These are phyloP conservation scores for Apodemus agrarius DNA, from an alignment of 2,797 vertebrate genomes.

Conservation along the genomic window DNA sequence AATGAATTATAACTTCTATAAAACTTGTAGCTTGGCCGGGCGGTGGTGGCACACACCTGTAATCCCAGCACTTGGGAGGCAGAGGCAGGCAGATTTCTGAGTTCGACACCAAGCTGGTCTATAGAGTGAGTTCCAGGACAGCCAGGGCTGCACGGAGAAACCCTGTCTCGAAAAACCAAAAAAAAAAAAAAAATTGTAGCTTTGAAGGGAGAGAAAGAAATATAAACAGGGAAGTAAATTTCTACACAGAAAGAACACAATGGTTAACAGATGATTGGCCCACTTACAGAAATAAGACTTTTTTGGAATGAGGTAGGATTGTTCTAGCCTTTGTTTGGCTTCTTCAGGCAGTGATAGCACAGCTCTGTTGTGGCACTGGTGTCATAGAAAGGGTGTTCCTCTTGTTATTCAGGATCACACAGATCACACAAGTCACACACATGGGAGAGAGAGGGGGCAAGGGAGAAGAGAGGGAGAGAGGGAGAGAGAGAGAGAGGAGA, in stretches of 20 bases:
- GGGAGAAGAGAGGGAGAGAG: background rate
- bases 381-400: accelerated
- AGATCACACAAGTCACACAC: background rate
- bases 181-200: too few species aligned
- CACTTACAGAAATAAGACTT: background rate
- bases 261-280: background rate
- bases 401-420: background rate
- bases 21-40: background rate
- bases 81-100: too few species aligned
- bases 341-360: background rate
- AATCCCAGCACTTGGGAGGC: too few species aligned
- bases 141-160: too few species aligned
- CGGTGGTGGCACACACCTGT: too few species aligned
- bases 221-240: slow-evolving; percentile 35
- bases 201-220: slow-evolving; percentile 7
- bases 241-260: background rate
- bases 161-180: too few species aligned
- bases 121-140: too few species aligned
- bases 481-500: background rate
- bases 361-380: background rate
- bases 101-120: too few species aligned
- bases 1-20: background rate
- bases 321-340: background rate
- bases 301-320: background rate
- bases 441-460: background rate